Conservation (phyloP, 2,797 vertebrate genomes). For the Aselliscus stoliczkanus region DNA sequence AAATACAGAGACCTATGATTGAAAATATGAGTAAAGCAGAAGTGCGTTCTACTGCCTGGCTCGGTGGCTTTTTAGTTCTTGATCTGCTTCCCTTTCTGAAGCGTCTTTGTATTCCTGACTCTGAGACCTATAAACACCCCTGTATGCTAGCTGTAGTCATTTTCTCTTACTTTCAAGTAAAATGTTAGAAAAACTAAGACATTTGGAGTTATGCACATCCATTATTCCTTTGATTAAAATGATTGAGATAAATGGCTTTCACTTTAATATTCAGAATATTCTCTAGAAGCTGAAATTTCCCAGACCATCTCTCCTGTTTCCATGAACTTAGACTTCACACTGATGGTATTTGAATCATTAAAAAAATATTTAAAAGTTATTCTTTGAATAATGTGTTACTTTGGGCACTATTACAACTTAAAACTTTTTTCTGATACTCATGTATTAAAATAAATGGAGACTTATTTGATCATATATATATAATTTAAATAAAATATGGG, state of each 20-base stretch:
- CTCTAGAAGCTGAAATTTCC: background rate
- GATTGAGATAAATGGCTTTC: background rate
- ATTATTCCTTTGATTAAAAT: background rate
- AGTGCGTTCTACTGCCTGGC: rapidly evolving
- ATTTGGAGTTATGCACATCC: background rate
- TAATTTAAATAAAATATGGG: conserved; percentile 3
- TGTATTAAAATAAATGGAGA: background rate
- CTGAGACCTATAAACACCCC: background rate
- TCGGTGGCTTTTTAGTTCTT: background rate
- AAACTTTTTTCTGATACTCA: background rate
- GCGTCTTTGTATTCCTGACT: background rate
- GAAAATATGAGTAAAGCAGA: background rate
- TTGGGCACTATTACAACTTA: background rate
- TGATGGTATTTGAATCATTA: background rate
- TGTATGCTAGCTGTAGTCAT: background rate
- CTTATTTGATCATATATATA: background rate
- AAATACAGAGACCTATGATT: background rate
- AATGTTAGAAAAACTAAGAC: background rate
- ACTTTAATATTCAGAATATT: background rate
- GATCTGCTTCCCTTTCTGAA: background rate
- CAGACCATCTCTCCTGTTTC: background rate
- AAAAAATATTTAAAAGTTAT: background rate
- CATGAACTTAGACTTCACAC: background rate
- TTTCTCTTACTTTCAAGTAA: background rate
- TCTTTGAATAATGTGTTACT: background rate